Evolutionary conservation across 2,888 invertebrate species (phyloP).

Genomic region (Ceraclea dissimilis): DNA sequence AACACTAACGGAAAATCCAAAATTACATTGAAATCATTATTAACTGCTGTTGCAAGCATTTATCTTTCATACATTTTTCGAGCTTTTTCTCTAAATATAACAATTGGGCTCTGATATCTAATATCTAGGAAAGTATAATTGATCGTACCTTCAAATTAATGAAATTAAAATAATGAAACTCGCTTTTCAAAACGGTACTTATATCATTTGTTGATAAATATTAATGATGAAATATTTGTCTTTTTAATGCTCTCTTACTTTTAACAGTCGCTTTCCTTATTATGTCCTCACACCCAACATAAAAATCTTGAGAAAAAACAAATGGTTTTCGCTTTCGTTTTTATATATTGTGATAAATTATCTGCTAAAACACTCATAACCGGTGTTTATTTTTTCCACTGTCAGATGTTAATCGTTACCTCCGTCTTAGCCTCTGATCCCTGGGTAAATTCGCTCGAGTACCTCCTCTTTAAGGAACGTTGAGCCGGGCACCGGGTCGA

Average conservation of each 20-base stretch:
- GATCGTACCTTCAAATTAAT: too few species aligned
- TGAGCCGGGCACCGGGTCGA: slow-evolving; percentile 19
- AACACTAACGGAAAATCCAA: too few species aligned
- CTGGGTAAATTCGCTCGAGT: slow-evolving; percentile 12
- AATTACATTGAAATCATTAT: too few species aligned
- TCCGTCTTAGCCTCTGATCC: slow-evolving; percentile 18
- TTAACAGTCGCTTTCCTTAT: neutral
- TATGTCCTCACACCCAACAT: neutral
- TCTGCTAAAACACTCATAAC: slow-evolving; percentile 9
- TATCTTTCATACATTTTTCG: too few species aligned
- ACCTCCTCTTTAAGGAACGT: slow-evolving; percentile 18
- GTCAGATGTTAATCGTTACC: slow-evolving; percentile 24
- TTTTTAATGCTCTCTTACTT: neutral
- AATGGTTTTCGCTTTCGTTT: neutral
- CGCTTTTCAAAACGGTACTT: too few species aligned
- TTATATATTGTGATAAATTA: slow-evolving; percentile 9
- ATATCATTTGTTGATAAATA: neutral
- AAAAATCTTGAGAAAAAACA: slow-evolving; percentile 1
- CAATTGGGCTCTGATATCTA: too few species aligned
- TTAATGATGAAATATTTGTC: slow-evolving; percentile 1
- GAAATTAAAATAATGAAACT: too few species aligned
- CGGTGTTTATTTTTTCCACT: slow-evolving; percentile 21
- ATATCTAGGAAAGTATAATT: too few species aligned
- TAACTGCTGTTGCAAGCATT: too few species aligned
- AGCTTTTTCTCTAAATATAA: too few species aligned